phyloP scores from a whole-genome alignment of 1,140 invertebrate species.

The Acromyrmex heyeri region DNA sequence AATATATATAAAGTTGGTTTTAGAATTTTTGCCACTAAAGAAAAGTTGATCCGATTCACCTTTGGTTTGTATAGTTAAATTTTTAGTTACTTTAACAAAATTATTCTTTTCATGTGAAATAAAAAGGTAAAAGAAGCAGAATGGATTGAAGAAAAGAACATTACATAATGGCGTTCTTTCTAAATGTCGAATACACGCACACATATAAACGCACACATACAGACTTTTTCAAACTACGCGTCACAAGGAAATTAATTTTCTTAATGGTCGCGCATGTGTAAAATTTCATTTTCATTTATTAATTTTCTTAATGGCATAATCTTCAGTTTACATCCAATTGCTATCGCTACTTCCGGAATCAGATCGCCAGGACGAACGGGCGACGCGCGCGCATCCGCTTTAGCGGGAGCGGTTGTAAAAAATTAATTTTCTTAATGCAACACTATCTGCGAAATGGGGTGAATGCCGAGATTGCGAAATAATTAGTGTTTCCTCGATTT shows the following conservation, averaged over 20 bases:
- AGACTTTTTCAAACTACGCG: too few relatives aligned
- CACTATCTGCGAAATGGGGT: constrained; percentile 74
- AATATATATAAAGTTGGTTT: too few relatives aligned
- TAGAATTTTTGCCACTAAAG: too few relatives aligned
- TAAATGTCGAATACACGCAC: neutral
- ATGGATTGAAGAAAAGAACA: neutral
- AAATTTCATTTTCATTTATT: constrained; percentile 73
- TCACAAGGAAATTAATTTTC: constrained; percentile 63
- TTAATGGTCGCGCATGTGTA: constrained; percentile 58
- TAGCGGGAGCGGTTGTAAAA: constrained; percentile 51
- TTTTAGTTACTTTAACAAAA: too few relatives aligned
- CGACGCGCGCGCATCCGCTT: constrained; percentile 2
- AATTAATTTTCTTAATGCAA: constrained; percentile 77
- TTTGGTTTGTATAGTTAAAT: too few relatives aligned
- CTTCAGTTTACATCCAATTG: constrained; percentile 70
- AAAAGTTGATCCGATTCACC: too few relatives aligned
- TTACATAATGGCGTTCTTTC: neutral
- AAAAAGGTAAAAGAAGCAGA: neutral
- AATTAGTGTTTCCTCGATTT: constrained; percentile 70
- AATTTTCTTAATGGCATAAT: constrained; percentile 75
- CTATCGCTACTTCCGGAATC: constrained; percentile 62
- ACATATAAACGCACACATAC: neutral
- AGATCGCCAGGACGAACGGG: constrained; percentile 49
- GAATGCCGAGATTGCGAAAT: constrained; percentile 73
- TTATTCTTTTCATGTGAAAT: too few relatives aligned